phyloP scores from a whole-genome alignment of 1,140 invertebrate genomes.

The Platorchestia sp. region DNA sequence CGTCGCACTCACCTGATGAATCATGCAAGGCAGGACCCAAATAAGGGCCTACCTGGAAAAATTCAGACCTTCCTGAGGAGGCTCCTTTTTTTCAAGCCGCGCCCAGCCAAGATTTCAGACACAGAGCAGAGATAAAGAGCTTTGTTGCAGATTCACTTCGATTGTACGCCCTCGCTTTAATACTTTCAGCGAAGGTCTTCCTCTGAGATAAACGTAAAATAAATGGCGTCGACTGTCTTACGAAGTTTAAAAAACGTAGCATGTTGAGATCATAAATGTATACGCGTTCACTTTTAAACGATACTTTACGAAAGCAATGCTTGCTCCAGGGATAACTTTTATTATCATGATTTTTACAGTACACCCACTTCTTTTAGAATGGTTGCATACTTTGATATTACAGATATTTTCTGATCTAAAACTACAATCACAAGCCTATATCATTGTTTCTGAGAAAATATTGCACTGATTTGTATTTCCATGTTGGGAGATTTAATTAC shows the following conservation, averaged over 20 bases:
- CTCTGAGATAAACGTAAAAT: background rate
- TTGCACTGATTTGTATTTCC: too few species aligned
- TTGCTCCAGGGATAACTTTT: background rate
- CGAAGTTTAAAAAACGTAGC: background rate
- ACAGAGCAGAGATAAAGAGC: background rate
- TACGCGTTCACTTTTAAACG: too few species aligned
- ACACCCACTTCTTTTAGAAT: background rate
- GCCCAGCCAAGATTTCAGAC: background rate
- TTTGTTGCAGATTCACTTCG: background rate
- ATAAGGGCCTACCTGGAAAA: background rate
- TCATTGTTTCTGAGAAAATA: too few species aligned
- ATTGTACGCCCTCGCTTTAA: background rate
- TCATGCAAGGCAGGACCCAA: background rate
- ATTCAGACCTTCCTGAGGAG: background rate
- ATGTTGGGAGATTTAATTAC: too few species aligned
- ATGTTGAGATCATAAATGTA: background rate
- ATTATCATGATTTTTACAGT: background rate
- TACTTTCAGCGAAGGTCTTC: background rate
- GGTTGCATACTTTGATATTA: background rate
- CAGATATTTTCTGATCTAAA: background rate
- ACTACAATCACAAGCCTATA: too few species aligned
- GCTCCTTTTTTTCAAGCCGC: slow-evolving; percentile 3
- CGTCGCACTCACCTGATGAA: background rate
- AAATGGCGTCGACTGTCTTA: background rate
- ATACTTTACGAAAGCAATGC: background rate